Evolutionary conservation across 2,113 vertebrate species (phyloP), one percentile per base, ranked within the genome.

Genomic region (Odontophorus gujanensis): DNA sequence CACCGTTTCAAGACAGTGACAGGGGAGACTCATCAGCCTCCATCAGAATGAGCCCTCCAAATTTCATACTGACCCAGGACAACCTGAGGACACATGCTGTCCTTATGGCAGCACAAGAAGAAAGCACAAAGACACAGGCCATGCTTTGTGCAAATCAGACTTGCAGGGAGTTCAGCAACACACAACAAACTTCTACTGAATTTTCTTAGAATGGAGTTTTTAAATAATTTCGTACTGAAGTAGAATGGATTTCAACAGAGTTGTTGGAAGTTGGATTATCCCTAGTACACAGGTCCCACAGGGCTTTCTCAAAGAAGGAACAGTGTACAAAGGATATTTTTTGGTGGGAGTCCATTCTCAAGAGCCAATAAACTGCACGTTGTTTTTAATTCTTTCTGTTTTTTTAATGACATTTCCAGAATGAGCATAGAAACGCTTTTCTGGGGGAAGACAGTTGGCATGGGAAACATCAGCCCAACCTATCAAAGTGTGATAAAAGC

Each of bases 51-150:
- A 76, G 48, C 18, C 20, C 71, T 43, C 47, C 40, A 19, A 42
- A 51, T 38, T 25, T 69, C 69, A 38, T 51, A 38, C 26, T 77
- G 34, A 10, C 34, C 55, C 19, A n/a, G 48, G 57, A 40, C 14
- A 28, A 26, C 45, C 0, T 9, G 13, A 63, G 79, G 65, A 36
- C 71, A 42, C 3, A 1, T 0, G 0, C 11, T 57, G 40, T 36
- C 10, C 74, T 21, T 57, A 24, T 11, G 42, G 34, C 28, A 16
- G 7, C 57, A 48, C 0, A 0, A 2, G 50, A 50, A 5, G 24
- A 61, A 66, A 50, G 53, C 2, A 0, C 11, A n/a, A 65, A 79
- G 65, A 68, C 38, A 11, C 26, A 58, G 3, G 30, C 6, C 0
- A 0, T 65, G 55, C 28, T 58, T 47, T 17, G 30, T 45, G 72